Base-by-base conservation (phyloP, 2,113 vertebrate genomes). In the Bos indicus region DNA sequence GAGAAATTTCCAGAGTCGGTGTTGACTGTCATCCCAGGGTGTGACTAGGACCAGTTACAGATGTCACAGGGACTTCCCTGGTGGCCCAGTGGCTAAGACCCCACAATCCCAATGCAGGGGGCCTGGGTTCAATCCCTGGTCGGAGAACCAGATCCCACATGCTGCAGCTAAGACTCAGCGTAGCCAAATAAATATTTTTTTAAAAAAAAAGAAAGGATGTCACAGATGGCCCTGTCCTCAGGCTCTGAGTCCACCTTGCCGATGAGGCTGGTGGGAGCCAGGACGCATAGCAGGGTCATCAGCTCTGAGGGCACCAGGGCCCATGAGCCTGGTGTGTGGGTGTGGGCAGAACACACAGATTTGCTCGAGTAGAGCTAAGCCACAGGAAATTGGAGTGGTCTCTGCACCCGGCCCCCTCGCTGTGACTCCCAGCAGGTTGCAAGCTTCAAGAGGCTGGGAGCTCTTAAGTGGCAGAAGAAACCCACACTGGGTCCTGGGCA, bases 201-300 rank as follows among this genome's bases (percentile, higher is more conserved):
- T 12, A 0, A 7, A 74, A 74, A 74, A 12, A 30, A 15, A 67
- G 8, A 71, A 25, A 25, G 25, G 71, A 77, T 77, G 40, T 7
- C 2, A 0, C 17, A 46, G 52, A 3, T 12, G 51, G 33, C 64
- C 21, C 36, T 0, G 2, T 3, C 30, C 48, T 17, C 23, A 16
- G 30, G 77, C 36, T 26, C 52, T 26, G 26, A 9, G 43, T 9
- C 59, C 17, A 16, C 4, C 59, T 30, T 5, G 2, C 81, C 17
- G 25, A 56, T 1, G 87, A 52, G 56, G 80, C 33, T 17, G 16
- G 3, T 1, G 30, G 33, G 5, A n/a, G 40, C 86, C 19, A 43
- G 93, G 52, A 14, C 86, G n/a, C 17, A 7, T 7, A 52, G 21
- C 56, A 8, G 52, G 4, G 14, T 33, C 15, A 0, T 25, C 40